These are phyloP conservation scores for Corythornis madagascariensis DNA, from an alignment of 2,113 vertebrate genomes.

Conservation along the genomic window DNA sequence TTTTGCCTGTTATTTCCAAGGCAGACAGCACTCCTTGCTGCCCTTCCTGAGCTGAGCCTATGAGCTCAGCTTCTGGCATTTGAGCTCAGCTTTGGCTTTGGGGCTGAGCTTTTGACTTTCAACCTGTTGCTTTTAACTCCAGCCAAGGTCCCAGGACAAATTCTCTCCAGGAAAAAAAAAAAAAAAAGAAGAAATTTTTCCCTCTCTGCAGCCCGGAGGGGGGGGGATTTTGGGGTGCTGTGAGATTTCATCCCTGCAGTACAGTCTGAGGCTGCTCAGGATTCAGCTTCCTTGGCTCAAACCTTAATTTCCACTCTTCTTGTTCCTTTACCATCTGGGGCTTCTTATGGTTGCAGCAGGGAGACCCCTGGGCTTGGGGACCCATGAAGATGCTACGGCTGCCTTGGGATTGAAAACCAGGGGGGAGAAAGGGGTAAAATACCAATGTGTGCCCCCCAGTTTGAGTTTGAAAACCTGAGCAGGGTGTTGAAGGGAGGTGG, in stretches of 20 bases:
- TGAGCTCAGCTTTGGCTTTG: neutral
- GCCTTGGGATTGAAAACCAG: neutral
- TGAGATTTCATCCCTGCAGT: neutral
- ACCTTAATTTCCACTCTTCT: neutral
- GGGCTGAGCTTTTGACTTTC: neutral
- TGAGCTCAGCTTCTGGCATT: neutral
- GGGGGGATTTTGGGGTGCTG: neutral
- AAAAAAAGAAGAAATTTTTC: neutral
- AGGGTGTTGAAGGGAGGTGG: neutral
- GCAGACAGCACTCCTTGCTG: neutral
- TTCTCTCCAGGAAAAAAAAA: neutral
- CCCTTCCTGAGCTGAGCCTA: neutral
- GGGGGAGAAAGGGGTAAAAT: neutral
- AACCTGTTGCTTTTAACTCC: neutral
- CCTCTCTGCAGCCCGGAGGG: neutral
- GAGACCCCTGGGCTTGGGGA: neutral
- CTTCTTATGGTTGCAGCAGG: neutral
- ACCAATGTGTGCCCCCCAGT: fast-evolving
- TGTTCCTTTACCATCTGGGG: neutral
- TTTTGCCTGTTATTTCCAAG: neutral
- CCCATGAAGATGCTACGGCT: neutral
- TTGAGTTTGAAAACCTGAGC: neutral
- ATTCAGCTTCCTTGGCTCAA: neutral
- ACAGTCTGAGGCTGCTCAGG: neutral
- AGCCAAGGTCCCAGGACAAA: neutral